Evolutionary conservation across 2,888 invertebrate genomes (phyloP).

Genomic region (Pelosia muscerda): DNA sequence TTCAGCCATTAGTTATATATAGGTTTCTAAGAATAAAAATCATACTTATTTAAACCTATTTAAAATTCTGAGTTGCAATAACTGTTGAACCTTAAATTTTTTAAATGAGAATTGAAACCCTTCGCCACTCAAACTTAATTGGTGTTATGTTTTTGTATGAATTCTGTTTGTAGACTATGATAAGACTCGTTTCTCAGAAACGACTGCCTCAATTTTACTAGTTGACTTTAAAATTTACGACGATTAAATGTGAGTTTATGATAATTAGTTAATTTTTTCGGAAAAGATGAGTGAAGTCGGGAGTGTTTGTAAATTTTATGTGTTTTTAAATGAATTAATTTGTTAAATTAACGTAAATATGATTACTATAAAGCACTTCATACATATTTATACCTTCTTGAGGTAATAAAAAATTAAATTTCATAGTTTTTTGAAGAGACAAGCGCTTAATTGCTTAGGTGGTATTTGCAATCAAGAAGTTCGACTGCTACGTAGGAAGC

Average conservation of each 20-base stretch:
- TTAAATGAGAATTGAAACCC: too few species aligned
- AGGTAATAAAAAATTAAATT: background rate
- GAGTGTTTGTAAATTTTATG: constrained; percentile 24
- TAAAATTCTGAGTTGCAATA: too few species aligned
- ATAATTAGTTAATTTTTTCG: constrained; percentile 24
- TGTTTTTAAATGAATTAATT: constrained; percentile 31
- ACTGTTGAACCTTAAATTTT: too few species aligned
- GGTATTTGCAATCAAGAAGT: too few species aligned
- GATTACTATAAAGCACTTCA: constrained; percentile 4
- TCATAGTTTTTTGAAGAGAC: background rate
- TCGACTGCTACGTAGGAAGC: too few species aligned
- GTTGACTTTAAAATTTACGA: constrained; percentile 32
- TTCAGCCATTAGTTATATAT: too few species aligned
- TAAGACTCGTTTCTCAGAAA: constrained; percentile 38
- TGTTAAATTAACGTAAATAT: constrained; percentile 21
- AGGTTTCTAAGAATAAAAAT: too few species aligned
- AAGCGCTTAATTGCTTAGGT: too few species aligned
- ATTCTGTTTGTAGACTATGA: background rate
- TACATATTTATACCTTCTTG: constrained; percentile 5
- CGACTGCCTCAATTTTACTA: constrained; percentile 31
- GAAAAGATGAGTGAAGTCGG: constrained; percentile 26
- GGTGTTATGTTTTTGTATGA: background rate
- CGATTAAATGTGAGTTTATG: constrained; percentile 31
- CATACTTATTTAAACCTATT: too few species aligned
- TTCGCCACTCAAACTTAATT: background rate